Evolutionary conservation across 1,140 invertebrate genomes (phyloP).

Genomic region (Drosophila lowei): DNA sequence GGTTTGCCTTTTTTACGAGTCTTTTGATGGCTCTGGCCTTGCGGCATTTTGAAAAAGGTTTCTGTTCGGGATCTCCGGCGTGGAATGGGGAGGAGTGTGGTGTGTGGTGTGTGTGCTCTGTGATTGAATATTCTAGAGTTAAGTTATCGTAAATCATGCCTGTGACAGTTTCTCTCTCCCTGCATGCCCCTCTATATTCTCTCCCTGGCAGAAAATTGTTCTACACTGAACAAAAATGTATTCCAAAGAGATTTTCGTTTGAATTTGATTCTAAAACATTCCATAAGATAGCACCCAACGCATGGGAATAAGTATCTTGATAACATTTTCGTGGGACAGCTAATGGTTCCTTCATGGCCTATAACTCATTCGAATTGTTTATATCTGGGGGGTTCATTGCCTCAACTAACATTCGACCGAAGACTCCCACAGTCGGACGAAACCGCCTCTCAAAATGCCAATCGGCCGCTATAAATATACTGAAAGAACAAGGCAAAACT

Average conservation of each 20-base stretch:
- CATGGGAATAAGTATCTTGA: no score
- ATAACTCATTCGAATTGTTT: conserved; percentile 23
- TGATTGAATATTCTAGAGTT: conserved; percentile 78
- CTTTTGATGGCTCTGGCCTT: conserved; percentile 68
- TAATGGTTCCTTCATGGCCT: no score
- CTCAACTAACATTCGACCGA: conserved; percentile 19
- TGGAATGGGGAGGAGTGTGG: background rate
- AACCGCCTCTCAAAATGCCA: conserved; percentile 51
- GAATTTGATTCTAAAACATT: no score
- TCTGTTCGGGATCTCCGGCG: conserved; percentile 14
- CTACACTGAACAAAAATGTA: background rate
- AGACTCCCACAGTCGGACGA: conserved; percentile 49
- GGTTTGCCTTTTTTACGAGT: conserved; percentile 43
- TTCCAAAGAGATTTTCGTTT: no score
- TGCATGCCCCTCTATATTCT: no score
- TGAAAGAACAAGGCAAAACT: conserved; percentile 11
- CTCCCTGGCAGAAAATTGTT: conserved; percentile 17
- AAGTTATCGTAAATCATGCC: conserved; percentile 71
- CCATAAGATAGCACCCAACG: no score
- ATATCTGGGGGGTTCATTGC: conserved; percentile 31
- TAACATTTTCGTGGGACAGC: no score
- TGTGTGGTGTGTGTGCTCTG: conserved; percentile 6
- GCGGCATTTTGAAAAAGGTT: conserved; percentile 76
- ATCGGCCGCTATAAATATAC: conserved; percentile 70
- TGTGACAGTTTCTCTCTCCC: conserved; percentile 42